A percentile compares a stretch with the other conserved stretches of the same genome.
phyloP scores from a whole-genome alignment of 2,888 invertebrate genomes.

The Eupithecia vulgata region DNA sequence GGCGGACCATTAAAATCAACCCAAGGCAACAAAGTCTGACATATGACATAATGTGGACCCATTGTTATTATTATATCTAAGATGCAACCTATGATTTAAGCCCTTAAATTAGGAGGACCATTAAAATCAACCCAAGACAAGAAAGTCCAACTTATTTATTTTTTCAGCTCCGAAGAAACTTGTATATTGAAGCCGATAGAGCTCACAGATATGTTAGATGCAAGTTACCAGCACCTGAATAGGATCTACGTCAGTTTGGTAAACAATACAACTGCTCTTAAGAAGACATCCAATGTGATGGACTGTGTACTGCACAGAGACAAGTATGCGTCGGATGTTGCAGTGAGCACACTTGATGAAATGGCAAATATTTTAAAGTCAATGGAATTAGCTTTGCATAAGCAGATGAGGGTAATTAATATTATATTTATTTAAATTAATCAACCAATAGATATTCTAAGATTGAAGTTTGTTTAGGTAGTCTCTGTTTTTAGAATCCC shows the following conservation, averaged over 20 bases:
- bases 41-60: too few species aligned
- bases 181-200: conserved; percentile 54
- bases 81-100: neutral
- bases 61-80: too few species aligned
- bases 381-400: conserved; percentile 70
- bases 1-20: neutral
- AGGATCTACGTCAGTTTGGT: conserved; percentile 73
- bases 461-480: neutral
- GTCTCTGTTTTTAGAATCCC: neutral
- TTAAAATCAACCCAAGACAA: neutral
- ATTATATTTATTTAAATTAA: neutral
- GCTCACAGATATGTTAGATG: conserved; percentile 69
- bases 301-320: conserved; percentile 72
- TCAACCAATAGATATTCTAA: too few species aligned
- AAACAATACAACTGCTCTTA: conserved; percentile 68
- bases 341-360: conserved; percentile 67
- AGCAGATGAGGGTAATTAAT: conserved; percentile 67
- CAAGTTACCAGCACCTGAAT: conserved; percentile 73
- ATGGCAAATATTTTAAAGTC: conserved; percentile 70
- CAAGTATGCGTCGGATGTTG: conserved; percentile 74
- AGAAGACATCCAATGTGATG: conserved; percentile 64
- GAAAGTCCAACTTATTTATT: neutral
- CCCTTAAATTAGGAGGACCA: neutral
- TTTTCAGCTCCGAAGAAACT: conserved; percentile 28
- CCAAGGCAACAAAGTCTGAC: neutral